Percentiles rank a stretch among this genome's conserved stretches.
These are phyloP conservation scores for Antedon mediterranea DNA, from an alignment of 53 echinoderm and acorn worm genomes.

Conservation along the genomic window DNA sequence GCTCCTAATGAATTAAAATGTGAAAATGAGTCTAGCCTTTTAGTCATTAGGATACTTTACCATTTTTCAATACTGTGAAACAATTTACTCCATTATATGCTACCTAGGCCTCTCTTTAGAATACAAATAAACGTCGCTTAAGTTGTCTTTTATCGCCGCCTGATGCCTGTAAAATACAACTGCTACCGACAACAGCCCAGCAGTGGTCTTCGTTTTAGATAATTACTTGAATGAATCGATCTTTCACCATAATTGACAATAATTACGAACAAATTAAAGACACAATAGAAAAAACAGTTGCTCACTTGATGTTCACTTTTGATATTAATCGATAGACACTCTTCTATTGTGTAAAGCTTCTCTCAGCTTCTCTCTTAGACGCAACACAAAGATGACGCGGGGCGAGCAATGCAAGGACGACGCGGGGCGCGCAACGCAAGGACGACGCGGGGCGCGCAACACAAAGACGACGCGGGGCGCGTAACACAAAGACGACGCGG, in stretches of 20 bases:
- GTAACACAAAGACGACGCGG: too few species aligned
- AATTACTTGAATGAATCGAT: neutral
- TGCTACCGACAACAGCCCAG: neutral
- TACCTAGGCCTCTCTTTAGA: neutral
- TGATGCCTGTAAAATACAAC: neutral
- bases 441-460: too few species aligned
- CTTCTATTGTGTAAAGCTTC: neutral
- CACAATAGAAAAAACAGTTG: neutral
- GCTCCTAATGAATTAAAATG: neutral
- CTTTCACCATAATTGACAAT: neutral
- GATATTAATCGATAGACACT: neutral
- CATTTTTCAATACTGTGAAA: neutral
- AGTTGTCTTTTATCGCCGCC: neutral
- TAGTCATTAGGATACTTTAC: neutral
- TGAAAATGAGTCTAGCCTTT: neutral
- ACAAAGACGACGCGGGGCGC: too few species aligned
- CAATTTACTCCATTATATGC: neutral
- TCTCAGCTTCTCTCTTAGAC: too few species aligned
- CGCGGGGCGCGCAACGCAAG: too few species aligned
- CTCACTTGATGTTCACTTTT: neutral
- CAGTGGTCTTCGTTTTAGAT: neutral
- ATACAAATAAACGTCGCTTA: neutral
- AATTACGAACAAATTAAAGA: neutral
- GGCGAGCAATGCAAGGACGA: too few species aligned
- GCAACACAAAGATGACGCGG: too few species aligned